Conservation (phyloP, 2,797 vertebrate genomes). For the Pristis pectinata region DNA sequence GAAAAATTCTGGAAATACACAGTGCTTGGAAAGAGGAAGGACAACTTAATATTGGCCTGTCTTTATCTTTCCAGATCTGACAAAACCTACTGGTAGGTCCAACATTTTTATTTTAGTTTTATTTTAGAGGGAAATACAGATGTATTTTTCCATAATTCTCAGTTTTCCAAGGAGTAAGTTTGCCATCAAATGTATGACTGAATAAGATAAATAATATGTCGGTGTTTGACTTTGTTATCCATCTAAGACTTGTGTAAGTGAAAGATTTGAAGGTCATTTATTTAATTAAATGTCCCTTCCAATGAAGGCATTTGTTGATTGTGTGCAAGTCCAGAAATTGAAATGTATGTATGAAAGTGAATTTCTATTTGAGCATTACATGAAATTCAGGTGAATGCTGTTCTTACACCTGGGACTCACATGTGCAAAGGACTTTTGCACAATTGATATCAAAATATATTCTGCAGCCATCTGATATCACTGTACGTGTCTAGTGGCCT, state of each 20-base stretch:
- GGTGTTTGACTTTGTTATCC: background rate
- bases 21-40: background rate
- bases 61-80: background rate
- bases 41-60: constrained; percentile 8
- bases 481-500: too few relatives aligned
- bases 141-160: background rate
- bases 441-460: too few relatives aligned
- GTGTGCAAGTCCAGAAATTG: background rate
- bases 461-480: too few relatives aligned
- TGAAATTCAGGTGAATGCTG: background rate
- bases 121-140: background rate
- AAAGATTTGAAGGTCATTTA: background rate
- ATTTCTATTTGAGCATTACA: background rate
- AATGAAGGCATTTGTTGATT: background rate
- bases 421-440: too few relatives aligned
- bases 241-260: background rate
- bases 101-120: background rate
- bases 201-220: background rate
- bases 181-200: background rate
- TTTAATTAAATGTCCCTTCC: background rate
- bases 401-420: background rate
- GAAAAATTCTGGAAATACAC: background rate
- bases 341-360: background rate
- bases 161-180: background rate
- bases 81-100: background rate